A percentile compares a stretch with the other conserved stretches of the same genome.
Conservation (phyloP, 2,113 vertebrate species). For the Scophthalmus maximus region DNA sequence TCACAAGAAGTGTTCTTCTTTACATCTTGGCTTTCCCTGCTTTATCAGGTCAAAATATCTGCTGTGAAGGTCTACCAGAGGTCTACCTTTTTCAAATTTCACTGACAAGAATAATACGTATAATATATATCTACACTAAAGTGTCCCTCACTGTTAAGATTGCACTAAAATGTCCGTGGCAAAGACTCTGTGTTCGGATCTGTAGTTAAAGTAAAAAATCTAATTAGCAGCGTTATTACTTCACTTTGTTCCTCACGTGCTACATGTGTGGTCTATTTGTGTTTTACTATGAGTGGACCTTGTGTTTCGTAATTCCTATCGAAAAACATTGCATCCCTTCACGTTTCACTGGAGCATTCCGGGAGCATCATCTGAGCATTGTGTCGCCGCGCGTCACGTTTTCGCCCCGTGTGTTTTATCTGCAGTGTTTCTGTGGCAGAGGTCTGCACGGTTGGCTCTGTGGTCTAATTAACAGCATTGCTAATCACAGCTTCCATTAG, state of each 20-base stretch:
- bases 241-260: slow-evolving; percentile 46
- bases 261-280: slow-evolving; percentile 26
- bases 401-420: slow-evolving; percentile 57
- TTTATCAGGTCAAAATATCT: slow-evolving; percentile 3
- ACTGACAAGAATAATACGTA: slow-evolving; percentile 31
- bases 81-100: slow-evolving; percentile 18
- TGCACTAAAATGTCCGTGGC: slow-evolving; percentile 17
- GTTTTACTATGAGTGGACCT: slow-evolving; percentile 6
- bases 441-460: slow-evolving; percentile 75
- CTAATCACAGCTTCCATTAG: slow-evolving; percentile 84
- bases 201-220: slow-evolving; percentile 34
- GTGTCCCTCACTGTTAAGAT: slow-evolving; percentile 18
- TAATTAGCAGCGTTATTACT: slow-evolving; percentile 66
- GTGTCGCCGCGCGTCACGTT: slow-evolving; percentile 34
- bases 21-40: background rate
- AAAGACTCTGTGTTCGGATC: slow-evolving; percentile 38
- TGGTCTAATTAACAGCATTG: slow-evolving; percentile 84
- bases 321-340: slow-evolving; percentile 40
- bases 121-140: slow-evolving; percentile 11
- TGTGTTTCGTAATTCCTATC: slow-evolving; percentile 27
- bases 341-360: slow-evolving; percentile 45
- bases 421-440: slow-evolving; percentile 64
- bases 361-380: slow-evolving; percentile 20
- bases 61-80: background rate
- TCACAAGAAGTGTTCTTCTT: too few relatives aligned